These are phyloP conservation scores for Drosophila nr. perissopoda DNA, from an alignment of 2,888 invertebrate genomes.

Conservation along the genomic window DNA sequence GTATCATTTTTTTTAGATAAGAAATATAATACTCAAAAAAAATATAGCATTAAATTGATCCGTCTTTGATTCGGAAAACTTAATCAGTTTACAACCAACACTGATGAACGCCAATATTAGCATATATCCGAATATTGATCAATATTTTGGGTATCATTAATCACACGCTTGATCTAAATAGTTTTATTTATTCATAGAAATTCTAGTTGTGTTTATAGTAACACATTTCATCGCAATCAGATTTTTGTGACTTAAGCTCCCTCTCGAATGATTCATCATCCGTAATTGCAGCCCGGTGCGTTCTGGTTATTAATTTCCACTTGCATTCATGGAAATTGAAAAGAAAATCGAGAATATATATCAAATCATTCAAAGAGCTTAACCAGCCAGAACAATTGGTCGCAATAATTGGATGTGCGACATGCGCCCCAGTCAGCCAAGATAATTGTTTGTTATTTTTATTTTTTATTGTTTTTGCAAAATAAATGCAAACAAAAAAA, in stretches of 20 bases:
- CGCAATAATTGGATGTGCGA: conserved; percentile 3
- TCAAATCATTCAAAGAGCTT: conserved; percentile 26
- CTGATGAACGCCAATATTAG: neutral
- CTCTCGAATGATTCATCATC: conserved; percentile 4
- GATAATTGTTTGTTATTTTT: neutral
- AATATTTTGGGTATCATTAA: neutral
- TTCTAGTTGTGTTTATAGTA: too few species aligned
- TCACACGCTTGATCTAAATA: too few species aligned
- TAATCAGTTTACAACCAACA: neutral
- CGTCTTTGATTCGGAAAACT: neutral
- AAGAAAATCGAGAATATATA: conserved; percentile 31
- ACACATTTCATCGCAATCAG: too few species aligned
- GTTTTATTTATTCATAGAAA: too few species aligned
- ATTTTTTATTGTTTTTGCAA: neutral
- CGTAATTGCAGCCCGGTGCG: conserved; percentile 19
- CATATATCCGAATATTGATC: neutral
- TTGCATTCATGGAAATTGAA: conserved; percentile 46
- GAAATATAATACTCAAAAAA: neutral
- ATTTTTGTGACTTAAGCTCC: neutral
- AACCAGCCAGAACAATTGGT: conserved; percentile 14
- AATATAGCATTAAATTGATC: neutral
- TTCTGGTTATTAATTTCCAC: conserved; percentile 68
- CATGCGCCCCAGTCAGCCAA: neutral
- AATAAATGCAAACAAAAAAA: conserved; percentile 3
- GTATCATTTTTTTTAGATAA: too few species aligned